Evolutionary conservation across 2,888 invertebrate species (phyloP), one percentile per base, ranked within the genome.

Genomic region (Chymomyza fuscimana): DNA sequence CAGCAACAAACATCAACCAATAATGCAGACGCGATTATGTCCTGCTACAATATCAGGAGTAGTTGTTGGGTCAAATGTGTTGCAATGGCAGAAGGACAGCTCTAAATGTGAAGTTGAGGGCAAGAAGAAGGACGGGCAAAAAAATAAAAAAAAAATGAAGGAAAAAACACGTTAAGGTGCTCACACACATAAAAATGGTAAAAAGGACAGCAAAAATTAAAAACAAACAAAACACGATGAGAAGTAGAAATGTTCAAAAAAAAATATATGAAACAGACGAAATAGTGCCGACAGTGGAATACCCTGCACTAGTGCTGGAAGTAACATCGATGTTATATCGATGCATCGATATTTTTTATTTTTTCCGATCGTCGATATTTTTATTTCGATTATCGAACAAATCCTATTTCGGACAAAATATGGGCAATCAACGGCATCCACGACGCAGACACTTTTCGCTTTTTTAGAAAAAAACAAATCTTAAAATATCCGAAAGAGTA

Each of bases 11-110:
- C 90, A 90, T 90, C 90, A 90, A 90, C 90, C 90, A 90, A 90
- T 90, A 90, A 90, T 90, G 90, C 91, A 90, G 89, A 89, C 90
- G 90, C 90, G 90, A 90, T 90, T 90, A 90, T 90, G 90, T 90
- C 89, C 89, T 73, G 67, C 64, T 67, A 68, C 68, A 73, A 70
- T 64, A 67, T 52, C 66, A 69, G 65, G 16, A 22, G 10, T 54
- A 9, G 19, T 54, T 19, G 16, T 54, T 54, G 54, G 10, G 60
- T 50, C 15, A 51, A 36, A 66, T 51, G 51, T 36, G 51, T 12
- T 36, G 46, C 63, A 60, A 51, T 16, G 46, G 56, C 78, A 80
- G 73, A 76, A 78, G 87, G 84, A 82, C 84, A 77, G 62, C 76
- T 80, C 65, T 73, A 70, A 77, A 84, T 88, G 88, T 86, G 84